Evolutionary conservation across 2,113 vertebrate genomes (phyloP).

Genomic region (Mormyrus iriodes): DNA sequence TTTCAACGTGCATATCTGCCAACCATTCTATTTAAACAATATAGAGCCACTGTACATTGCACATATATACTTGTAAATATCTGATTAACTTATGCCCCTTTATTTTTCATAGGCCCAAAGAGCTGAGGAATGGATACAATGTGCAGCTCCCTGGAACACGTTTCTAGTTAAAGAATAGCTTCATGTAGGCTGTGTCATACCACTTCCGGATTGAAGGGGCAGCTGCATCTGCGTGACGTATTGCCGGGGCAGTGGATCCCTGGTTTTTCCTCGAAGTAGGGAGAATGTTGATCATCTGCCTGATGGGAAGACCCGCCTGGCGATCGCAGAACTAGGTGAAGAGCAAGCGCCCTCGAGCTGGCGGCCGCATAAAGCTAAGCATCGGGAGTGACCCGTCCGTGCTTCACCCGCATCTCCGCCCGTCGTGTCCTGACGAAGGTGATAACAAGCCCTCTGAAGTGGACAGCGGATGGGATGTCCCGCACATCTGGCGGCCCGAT

Average conservation of each 20-base stretch:
- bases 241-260: background rate
- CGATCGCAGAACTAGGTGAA: background rate
- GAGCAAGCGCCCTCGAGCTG: background rate
- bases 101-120: background rate
- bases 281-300: background rate
- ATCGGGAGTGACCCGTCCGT: background rate
- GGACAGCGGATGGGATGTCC: background rate
- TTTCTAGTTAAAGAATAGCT: background rate
- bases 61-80: background rate
- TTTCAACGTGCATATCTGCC: background rate
- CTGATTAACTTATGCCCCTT: background rate
- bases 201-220: background rate
- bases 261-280: background rate
- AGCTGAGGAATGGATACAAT: background rate
- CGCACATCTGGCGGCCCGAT: conserved; percentile 6
- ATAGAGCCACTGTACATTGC: background rate
- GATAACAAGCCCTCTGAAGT: background rate
- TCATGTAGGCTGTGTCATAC: background rate
- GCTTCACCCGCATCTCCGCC: background rate
- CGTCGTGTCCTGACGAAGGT: background rate
- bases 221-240: background rate
- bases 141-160: background rate
- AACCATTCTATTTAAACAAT: background rate
- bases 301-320: background rate
- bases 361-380: background rate